Evolutionary conservation across 2,888 invertebrate genomes (phyloP).

Genomic region (Mesorhabditis spiculigera): DNA sequence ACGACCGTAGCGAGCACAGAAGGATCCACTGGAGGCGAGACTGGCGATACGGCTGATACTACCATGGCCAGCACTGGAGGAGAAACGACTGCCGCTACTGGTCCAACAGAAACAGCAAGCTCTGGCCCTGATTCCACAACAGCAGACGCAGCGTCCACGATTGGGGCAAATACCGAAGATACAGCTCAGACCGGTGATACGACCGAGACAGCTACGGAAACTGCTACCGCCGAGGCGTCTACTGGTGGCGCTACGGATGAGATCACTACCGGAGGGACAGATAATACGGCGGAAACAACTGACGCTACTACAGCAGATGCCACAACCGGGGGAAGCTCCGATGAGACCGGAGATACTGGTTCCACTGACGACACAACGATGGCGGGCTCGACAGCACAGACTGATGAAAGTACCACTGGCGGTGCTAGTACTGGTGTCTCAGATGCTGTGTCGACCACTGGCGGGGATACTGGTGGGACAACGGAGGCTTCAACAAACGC

Average conservation of each 20-base stretch:
- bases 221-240: neutral
- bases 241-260: neutral
- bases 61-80: too few species aligned
- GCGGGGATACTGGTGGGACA: neutral
- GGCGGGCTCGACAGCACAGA: too few species aligned
- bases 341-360: too few species aligned
- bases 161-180: too few species aligned
- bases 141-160: too few species aligned
- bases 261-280: neutral
- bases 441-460: neutral
- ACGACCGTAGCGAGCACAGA: neutral
- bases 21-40: neutral
- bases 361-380: too few species aligned
- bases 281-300: neutral
- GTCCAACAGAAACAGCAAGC: too few species aligned
- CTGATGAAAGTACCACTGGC: too few species aligned
- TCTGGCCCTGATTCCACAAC: too few species aligned
- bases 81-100: too few species aligned
- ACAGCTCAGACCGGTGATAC: neutral
- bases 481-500: conserved; percentile 1
- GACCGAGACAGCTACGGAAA: neutral
- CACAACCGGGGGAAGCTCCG: neutral
- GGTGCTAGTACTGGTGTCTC: neutral
- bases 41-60: too few species aligned
- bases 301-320: neutral